Base-by-base conservation (phyloP, 2,888 invertebrate genomes). In the Germaria angustata region DNA sequence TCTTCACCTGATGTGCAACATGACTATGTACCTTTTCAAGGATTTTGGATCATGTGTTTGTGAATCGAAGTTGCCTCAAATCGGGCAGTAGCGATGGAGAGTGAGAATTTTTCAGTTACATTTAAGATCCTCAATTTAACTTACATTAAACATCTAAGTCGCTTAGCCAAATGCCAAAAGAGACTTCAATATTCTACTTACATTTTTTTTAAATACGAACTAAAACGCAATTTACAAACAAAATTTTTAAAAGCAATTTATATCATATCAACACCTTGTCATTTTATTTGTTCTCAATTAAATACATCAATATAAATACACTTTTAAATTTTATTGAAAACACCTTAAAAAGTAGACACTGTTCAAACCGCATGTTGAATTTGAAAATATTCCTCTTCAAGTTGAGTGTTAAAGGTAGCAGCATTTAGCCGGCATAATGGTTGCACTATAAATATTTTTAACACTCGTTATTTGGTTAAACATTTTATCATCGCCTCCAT, bases 331-430 rank as follows among this genome's bases (percentile, higher is more conserved):
- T 51, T 11, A 53, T 73, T 41, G 34, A 7, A 51, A 72, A 28
- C 17, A 36, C 22, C 20, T 61, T 24, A 15, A 20, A 32, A 9
- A 11, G 6, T n/a, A 28, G 28, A 20, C 7, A 3, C 5, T 53
- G 51, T 63, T 53, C 39, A 73, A 73, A 6, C 73, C 46, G 57
- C 65, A 66, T 36, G 65, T 66, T 57, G 65, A 24, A 20, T 55
- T 66, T 36, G 22, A 44, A 46, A 3, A 36, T 46, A 57, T 24
- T 57, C 11, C 65, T 66, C 34, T 57, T 24, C 24, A 46, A 34
- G 24, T 57, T 46, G 24, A 46, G 34, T 24, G 34, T 34, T 41
- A 2, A 34, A 55, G 36, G 44, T 17, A 24, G 15, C 44, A 65
- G 24, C 57, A 5, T 51, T 51, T 53, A 53, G 1, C 22, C 39